Evolutionary conservation across 1,140 invertebrate genomes (phyloP), one percentile per base, ranked within the genome.

Genomic region (Aphelenchoides avenae): DNA sequence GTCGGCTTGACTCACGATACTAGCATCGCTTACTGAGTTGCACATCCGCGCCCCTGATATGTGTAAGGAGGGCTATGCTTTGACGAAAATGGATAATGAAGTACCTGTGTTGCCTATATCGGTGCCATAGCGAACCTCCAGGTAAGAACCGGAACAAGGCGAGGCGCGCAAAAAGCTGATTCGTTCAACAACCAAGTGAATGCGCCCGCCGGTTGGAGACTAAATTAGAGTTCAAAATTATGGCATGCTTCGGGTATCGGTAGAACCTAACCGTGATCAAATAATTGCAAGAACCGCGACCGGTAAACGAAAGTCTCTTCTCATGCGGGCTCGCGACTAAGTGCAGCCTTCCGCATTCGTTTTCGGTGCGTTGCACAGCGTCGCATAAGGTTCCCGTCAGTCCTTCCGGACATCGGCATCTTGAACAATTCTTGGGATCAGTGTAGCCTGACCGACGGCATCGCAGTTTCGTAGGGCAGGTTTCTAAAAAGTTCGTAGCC

Each of bases 361-460:
- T 54, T 20, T 30, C 37, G 24, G 48, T 53, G 6, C 5, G 20
- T 27, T 5, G 11, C 29, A 56, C 13, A 7, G 20, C 36, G 20
- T 27, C 24, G 6, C 57, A 60, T 24, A 34, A 62, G 27, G 13
- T 15, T 13, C 58, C 58, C 2, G 18, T 34, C n/a, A 61, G 7
- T 22, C 62, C 59, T 3, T 53, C 24, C 2, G 59, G 59, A 66
- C 59, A 61, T 36, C 50, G 18, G 24, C 59, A 61, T 5, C 31
- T 39, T 7, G 24, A 20, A 40, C 59, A 61, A 24, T 62, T 44
- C 22, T 57, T 61, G n/a, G 62, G 59, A 31, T 66, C 50, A 27
- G 61, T 56, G 27, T 61, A 61, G 15, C 59, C 59, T 9, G 59
- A 66, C 29, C 53, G n/a, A 26, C 30, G 46, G 24, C 59, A 61